Base-by-base conservation (phyloP, 30 jellyfish, hydroid and myxozoan genomes). In the Nemopilema nomurai region DNA sequence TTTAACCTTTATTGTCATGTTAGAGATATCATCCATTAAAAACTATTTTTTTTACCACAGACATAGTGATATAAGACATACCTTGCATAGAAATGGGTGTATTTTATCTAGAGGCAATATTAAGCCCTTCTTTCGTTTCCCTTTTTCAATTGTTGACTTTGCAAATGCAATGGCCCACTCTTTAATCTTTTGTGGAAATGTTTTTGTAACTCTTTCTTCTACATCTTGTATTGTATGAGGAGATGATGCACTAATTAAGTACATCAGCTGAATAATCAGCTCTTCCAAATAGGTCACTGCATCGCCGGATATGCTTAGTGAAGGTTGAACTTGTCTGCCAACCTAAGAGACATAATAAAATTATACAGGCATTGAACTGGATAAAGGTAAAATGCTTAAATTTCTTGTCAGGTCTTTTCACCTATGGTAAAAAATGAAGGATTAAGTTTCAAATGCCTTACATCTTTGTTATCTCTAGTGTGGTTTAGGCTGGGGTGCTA, bases 131-230 rank as follows among this genome's bases (percentile, higher is more conserved):
- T 93, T 93, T 50, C 84, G 62, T 65, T 93, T 93, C 62, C 97
- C 97, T 76, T 93, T 93, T 51, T 93, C 98, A 21, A 77, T 81
- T 57, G 95, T 81, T 1, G 97, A 79, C 50, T 88, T 90, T 52
- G 98, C 98, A 83, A 93, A 84, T 18, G 68, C 91, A 27, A 93
- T 79, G 1, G 98, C 97, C 98, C 98, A 93, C 52, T 88, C 98
- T 41, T 80, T 84, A 52, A 93, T 84, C 79, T 93, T 97, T 22
- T 69, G 94, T 25, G 98, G 98, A 66, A 93, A 93, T 62, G 96
- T 85, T 29, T 83, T 93, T 41, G 69, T 87, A 17, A 93, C 90
- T 53, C 96, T 73, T 70, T 89, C 96, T 71, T 93, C 92, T 13
- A 93, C 97, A 88, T 93, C 98, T 18, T 62, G 57, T 7, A 93